phyloP scores from a whole-genome alignment of 2,888 invertebrate species.

The Torymus auratus region DNA sequence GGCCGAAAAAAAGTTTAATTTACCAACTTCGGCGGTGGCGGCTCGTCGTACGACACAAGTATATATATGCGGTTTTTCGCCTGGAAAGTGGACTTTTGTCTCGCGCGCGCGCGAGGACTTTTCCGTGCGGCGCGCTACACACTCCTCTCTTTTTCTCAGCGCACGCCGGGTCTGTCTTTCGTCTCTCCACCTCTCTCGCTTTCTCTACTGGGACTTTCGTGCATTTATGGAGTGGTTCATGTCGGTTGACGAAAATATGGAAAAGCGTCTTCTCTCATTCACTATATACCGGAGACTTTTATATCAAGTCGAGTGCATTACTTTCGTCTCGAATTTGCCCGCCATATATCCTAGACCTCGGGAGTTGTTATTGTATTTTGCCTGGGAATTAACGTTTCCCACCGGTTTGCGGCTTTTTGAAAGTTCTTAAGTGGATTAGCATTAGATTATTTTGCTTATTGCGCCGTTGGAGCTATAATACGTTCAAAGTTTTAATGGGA shows the following conservation, averaged over 20 bases:
- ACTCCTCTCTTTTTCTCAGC: too few species aligned
- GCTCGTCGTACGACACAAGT: conserved; percentile 33
- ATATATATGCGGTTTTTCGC: conserved; percentile 55
- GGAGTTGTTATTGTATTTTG: too few species aligned
- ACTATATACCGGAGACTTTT: not conserved
- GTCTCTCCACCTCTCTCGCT: not conserved
- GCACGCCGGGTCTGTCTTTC: conserved; percentile 27
- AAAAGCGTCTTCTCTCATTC: not conserved
- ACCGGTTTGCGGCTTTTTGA: too few species aligned
- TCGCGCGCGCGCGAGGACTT: conserved; percentile 19
- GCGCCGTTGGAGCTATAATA: too few species aligned
- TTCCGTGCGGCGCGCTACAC: not conserved
- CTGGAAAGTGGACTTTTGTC: conserved; percentile 50
- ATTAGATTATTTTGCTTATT: too few species aligned
- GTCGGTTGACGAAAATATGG: conserved; percentile 33
- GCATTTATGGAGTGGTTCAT: conserved; percentile 41
- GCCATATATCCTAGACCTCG: not conserved
- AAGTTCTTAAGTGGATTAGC: too few species aligned
- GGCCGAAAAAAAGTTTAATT: conserved; percentile 54
- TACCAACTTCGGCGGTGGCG: conserved; percentile 38
- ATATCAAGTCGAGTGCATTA: conserved; percentile 19
- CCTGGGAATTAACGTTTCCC: too few species aligned
- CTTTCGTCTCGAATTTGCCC: not conserved
- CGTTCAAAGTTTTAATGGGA: too few species aligned
- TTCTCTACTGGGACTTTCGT: conserved; percentile 27